phyloP scores from a whole-genome alignment of 2,113 vertebrate genomes.

The Cnemophilus loriae region DNA sequence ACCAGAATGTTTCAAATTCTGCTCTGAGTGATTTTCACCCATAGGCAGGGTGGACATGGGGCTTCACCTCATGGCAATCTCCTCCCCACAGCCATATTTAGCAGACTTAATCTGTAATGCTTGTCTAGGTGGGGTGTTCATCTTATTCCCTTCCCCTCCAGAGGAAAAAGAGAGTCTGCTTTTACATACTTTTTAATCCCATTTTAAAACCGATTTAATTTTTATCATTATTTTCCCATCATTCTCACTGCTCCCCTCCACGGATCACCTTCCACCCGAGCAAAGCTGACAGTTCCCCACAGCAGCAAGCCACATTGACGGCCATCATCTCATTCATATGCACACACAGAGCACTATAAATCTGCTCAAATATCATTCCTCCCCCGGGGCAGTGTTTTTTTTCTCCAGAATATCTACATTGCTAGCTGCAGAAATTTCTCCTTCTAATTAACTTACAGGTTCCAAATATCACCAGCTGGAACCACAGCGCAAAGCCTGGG shows the following conservation, averaged over 20 bases:
- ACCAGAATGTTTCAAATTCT: background rate
- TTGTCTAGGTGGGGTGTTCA: background rate
- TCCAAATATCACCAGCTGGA: slow-evolving; percentile 50
- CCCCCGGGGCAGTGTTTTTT: slow-evolving; percentile 38
- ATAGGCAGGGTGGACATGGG: background rate
- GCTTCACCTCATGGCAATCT: accelerated
- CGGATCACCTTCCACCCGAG: background rate
- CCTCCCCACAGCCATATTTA: background rate
- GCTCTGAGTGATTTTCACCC: background rate
- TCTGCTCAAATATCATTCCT: slow-evolving; percentile 64
- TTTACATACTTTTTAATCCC: background rate
- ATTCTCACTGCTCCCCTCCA: background rate
- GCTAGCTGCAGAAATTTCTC: slow-evolving; percentile 45
- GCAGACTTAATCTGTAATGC: accelerated
- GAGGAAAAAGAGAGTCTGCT: background rate
- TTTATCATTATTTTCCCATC: background rate
- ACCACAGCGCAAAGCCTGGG: background rate
- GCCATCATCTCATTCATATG: slow-evolving; percentile 53
- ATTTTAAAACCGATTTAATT: background rate
- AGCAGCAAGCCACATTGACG: background rate
- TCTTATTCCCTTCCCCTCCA: background rate
- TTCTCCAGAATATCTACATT: slow-evolving; percentile 24
- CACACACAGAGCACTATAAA: slow-evolving; percentile 40
- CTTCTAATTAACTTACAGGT: slow-evolving; percentile 49
- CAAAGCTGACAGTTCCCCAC: slow-evolving; percentile 25